A percentile compares a stretch with the other conserved stretches of the same genome.
Evolutionary conservation across 2,113 vertebrate genomes (phyloP).

Genomic region (Dolichotis patagonum): DNA sequence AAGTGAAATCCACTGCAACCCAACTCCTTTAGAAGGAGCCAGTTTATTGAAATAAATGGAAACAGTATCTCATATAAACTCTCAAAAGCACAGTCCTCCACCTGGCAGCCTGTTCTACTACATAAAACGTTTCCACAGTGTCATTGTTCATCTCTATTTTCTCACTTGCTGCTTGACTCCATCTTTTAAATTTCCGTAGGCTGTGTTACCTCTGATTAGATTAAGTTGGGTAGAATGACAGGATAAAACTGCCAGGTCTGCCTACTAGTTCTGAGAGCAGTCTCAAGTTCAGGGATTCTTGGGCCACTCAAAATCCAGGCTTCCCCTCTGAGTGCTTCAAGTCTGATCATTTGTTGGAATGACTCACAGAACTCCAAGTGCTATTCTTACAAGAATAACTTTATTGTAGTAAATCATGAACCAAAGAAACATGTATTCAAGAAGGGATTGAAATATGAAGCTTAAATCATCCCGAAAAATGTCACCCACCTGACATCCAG

Average conservation of each 20-base stretch:
- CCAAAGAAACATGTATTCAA: not conserved
- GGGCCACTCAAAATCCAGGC: not conserved
- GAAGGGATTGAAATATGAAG: not conserved
- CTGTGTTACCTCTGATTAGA: not conserved
- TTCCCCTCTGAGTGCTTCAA: not conserved
- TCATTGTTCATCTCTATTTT: not conserved
- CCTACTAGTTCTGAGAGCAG: not conserved
- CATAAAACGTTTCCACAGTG: not conserved
- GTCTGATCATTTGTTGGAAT: not conserved
- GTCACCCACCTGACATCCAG: not conserved
- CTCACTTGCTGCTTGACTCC: not conserved
- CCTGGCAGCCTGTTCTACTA: not conserved
- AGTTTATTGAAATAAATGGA: not conserved
- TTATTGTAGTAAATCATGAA: not conserved
- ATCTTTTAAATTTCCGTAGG: not conserved
- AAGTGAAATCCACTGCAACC: not conserved
- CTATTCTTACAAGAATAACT: not conserved
- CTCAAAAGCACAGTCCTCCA: not conserved
- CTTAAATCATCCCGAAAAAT: not conserved
- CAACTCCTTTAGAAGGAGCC: not conserved
- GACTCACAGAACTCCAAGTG: not conserved
- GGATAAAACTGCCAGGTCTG: not conserved
- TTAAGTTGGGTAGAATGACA: not conserved
- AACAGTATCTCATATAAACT: not conserved
- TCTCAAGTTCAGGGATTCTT: not conserved